A percentile compares a stretch with the other conserved stretches of the same genome.
phyloP scores from a whole-genome alignment of 1,140 invertebrate genomes.

The Adoxophyes honmai region DNA sequence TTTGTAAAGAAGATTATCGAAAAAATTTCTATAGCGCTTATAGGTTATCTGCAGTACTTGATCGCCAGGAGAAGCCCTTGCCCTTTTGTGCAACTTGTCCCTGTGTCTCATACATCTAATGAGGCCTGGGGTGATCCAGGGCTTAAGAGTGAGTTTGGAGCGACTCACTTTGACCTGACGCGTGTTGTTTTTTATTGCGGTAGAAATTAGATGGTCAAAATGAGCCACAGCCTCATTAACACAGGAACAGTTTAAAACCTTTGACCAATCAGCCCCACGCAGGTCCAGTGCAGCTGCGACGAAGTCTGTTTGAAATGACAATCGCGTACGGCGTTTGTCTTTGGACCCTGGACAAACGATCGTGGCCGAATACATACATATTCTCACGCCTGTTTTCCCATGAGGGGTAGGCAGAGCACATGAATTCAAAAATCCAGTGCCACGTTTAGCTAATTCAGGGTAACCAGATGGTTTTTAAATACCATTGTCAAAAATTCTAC shows the following conservation, averaged over 20 bases:
- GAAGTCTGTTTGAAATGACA: background rate
- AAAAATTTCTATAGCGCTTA: too few species aligned
- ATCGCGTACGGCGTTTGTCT: background rate
- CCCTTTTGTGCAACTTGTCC: background rate
- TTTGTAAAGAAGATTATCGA: too few species aligned
- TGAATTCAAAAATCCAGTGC: too few species aligned
- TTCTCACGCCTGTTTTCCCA: too few species aligned
- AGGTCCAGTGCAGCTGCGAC: background rate
- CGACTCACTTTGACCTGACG: background rate
- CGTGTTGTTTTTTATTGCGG: too few species aligned
- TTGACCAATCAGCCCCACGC: too few species aligned
- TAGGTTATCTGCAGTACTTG: background rate
- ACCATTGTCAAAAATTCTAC: too few species aligned
- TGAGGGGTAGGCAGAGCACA: too few species aligned
- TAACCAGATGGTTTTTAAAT: too few species aligned
- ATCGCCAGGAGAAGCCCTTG: background rate
- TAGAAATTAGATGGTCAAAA: background rate
- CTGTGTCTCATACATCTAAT: constrained; percentile 8
- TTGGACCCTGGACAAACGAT: background rate
- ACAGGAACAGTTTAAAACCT: too few species aligned
- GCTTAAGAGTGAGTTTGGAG: background rate
- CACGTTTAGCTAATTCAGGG: too few species aligned
- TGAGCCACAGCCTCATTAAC: background rate
- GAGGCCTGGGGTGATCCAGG: constrained; percentile 12
- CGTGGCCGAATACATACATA: too few species aligned